Evolutionary conservation across 2,797 vertebrate species (phyloP).

Genomic region (Mycteria americana): DNA sequence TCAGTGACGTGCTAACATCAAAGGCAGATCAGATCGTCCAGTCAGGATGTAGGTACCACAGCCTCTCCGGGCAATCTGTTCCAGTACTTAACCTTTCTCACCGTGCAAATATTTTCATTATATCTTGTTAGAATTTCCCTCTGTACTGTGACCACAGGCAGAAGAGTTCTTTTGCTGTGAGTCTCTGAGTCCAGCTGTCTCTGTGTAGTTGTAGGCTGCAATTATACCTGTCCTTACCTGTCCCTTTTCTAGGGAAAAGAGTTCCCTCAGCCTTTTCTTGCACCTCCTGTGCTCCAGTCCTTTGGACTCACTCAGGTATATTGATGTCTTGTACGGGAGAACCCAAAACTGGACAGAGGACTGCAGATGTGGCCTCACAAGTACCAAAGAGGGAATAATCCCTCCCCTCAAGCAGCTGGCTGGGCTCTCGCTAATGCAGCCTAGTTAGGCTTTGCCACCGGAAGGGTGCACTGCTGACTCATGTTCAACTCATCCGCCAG

Average conservation of each 20-base stretch:
- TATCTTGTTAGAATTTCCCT: neutral
- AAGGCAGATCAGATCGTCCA: neutral
- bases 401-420: neutral
- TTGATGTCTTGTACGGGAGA: neutral
- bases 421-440: neutral
- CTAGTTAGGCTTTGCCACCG: rapidly evolving
- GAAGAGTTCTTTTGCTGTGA: neutral
- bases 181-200: neutral
- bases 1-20: rapidly evolving
- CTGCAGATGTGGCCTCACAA: rapidly evolving
- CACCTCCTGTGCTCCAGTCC: neutral
- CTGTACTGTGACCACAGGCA: neutral
- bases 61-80: neutral
- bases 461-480: slow-evolving; percentile 9
- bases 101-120: neutral
- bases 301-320: rapidly evolving
- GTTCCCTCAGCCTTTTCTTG: neutral
- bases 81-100: neutral
- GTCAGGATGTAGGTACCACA: neutral
- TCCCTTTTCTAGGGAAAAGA: neutral
- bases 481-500: rapidly evolving
- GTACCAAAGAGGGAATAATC: neutral
- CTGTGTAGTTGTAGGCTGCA: neutral
- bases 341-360: neutral
- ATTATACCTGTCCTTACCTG: neutral